Conservation (phyloP, 2,888 invertebrate species). For the Oscheius sp. region DNA sequence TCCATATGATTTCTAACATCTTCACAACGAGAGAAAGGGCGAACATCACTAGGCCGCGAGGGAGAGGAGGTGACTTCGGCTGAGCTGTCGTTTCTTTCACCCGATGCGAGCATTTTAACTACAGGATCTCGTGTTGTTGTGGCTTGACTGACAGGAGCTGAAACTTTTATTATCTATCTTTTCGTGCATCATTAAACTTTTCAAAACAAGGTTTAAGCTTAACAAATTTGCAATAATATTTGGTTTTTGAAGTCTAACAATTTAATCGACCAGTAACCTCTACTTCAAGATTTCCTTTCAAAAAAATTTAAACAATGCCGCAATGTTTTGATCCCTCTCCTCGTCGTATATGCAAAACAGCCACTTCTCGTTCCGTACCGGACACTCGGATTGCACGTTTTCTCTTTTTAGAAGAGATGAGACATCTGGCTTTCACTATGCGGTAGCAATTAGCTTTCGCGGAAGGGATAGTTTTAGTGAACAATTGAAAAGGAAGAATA, state of each 20-base stretch:
- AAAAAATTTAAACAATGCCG: neutral
- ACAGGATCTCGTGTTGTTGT: slow-evolving; percentile 32
- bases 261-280: neutral
- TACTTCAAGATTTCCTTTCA: neutral
- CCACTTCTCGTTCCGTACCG: slow-evolving; percentile 15
- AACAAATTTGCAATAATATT: neutral
- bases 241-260: neutral
- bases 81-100: slow-evolving; percentile 14
- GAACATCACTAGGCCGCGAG: slow-evolving; percentile 23
- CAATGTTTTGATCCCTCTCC: neutral
- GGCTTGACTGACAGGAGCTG: neutral
- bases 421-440: neutral
- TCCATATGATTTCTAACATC: slow-evolving; percentile 35
- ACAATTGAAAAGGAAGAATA: too few relatives aligned
- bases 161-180: too few relatives aligned
- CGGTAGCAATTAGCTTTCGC: neutral
- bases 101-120: slow-evolving; percentile 10
- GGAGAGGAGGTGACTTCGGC: slow-evolving; percentile 11
- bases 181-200: too few relatives aligned
- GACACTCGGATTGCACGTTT: slow-evolving; percentile 17
- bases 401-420: neutral
- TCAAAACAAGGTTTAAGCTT: neutral
- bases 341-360: neutral
- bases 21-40: slow-evolving; percentile 39
- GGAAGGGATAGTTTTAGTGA: too few relatives aligned